Conservation (phyloP, 2,888 invertebrate genomes). For the Philhelius pedissequus region DNA sequence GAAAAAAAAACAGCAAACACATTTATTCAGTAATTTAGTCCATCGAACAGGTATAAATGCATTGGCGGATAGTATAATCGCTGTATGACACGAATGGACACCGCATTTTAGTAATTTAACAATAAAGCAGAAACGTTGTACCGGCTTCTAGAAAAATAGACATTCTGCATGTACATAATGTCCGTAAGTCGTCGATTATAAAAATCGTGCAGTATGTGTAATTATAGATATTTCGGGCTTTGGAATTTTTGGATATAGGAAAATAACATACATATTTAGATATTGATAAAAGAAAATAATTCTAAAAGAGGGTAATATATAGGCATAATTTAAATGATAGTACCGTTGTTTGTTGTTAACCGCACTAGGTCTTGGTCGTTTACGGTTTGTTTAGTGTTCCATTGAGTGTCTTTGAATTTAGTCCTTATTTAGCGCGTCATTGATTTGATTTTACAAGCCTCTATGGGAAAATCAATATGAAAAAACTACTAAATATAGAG, state of each 20-base stretch:
- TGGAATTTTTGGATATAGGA: background rate
- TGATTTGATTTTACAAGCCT: slow-evolving; percentile 35
- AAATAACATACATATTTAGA: background rate
- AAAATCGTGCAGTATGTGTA: slow-evolving; percentile 40
- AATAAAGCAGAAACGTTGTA: slow-evolving; percentile 17
- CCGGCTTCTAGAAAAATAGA: background rate
- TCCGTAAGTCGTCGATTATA: background rate
- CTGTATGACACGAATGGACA: slow-evolving; percentile 36
- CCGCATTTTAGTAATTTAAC: slow-evolving; percentile 20
- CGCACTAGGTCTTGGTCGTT: slow-evolving; percentile 10
- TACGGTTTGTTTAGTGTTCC: slow-evolving; percentile 23
- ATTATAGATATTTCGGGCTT: slow-evolving; percentile 46
- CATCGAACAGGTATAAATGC: slow-evolving; percentile 4
- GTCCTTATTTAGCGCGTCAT: slow-evolving; percentile 38
- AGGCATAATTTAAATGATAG: slow-evolving; percentile 52
- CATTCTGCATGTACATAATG: background rate
- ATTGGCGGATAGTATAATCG: slow-evolving; percentile 6
- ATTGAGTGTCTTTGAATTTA: slow-evolving; percentile 43
- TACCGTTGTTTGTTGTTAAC: background rate
- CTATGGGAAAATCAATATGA: slow-evolving; percentile 35
- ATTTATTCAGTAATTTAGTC: slow-evolving; percentile 1
- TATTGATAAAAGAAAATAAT: background rate
- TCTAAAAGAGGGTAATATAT: too few species aligned
- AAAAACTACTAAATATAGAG: slow-evolving; percentile 40
- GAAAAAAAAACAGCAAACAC: too few species aligned